phyloP scores from a whole-genome alignment of 2,888 invertebrate genomes.

The Phoenoteleia sp. region DNA sequence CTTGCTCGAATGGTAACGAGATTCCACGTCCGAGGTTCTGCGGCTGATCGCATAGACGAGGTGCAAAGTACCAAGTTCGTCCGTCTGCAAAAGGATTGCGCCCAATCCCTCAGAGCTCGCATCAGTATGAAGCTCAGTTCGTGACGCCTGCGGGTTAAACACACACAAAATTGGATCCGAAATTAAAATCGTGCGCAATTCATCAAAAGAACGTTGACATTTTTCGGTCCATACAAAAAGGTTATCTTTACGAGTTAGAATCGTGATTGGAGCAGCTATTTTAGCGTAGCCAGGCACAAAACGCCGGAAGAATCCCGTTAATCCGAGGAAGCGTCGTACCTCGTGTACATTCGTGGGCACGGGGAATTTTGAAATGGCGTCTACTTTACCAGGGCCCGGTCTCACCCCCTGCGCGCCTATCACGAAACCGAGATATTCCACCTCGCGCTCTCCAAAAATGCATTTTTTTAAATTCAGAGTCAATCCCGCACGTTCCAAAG shows the following conservation, averaged over 20 bases:
- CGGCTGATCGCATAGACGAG: constrained; percentile 75
- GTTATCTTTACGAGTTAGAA: not conserved
- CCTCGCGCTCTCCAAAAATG: not conserved
- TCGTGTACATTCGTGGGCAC: constrained; percentile 34
- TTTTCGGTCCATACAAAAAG: constrained; percentile 20
- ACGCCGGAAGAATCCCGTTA: constrained; percentile 49
- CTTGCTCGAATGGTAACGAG: constrained; percentile 74
- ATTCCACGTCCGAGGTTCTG: constrained; percentile 72
- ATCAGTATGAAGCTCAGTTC: constrained; percentile 50
- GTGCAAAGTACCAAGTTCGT: constrained; percentile 51
- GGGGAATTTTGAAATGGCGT: constrained; percentile 29
- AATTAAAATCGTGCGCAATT: constrained; percentile 1
- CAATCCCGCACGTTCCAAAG: constrained; percentile 18
- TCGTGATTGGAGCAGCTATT: not conserved
- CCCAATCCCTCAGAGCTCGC: constrained; percentile 13
- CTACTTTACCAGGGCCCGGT: constrained; percentile 13
- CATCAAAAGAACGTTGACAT: constrained; percentile 17
- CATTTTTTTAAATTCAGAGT: constrained; percentile 30
- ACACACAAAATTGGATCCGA: constrained; percentile 2
- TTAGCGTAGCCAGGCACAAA: not conserved
- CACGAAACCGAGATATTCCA: constrained; percentile 23
- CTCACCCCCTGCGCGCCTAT: constrained; percentile 5
- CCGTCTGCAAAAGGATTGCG: constrained; percentile 63
- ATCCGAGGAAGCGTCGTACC: constrained; percentile 49
- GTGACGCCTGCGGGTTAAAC: no score